Evolutionary conservation across 2,113 vertebrate genomes (phyloP).

Genomic region (Channa argus): DNA sequence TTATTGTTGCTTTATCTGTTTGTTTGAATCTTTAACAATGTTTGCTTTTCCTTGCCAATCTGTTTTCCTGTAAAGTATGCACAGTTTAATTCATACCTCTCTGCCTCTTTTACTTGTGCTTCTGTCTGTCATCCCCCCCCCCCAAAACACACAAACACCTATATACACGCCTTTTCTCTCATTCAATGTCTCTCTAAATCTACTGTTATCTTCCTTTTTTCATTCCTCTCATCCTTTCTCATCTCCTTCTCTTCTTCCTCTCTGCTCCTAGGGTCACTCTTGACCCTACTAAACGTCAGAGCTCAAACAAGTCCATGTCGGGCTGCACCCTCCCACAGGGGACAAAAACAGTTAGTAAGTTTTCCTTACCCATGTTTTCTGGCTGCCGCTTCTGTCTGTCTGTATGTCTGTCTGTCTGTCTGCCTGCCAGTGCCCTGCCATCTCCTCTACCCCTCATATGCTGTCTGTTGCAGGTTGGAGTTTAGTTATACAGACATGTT

Average conservation of each 20-base stretch:
- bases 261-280: constrained; percentile 92
- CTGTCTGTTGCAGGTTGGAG: constrained; percentile 50
- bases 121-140: constrained; percentile 48
- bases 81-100: constrained; percentile 50
- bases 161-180: constrained; percentile 32
- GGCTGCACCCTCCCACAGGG: constrained; percentile 94
- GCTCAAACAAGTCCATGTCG: constrained; percentile 95
- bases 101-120: constrained; percentile 43
- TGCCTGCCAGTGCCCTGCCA: constrained; percentile 36
- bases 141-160: not conserved
- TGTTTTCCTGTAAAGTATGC: constrained; percentile 48
- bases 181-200: constrained; percentile 54
- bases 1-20: constrained; percentile 74
- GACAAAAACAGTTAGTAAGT: constrained; percentile 98
- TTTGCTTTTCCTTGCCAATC: constrained; percentile 75
- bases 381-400: constrained; percentile 69
- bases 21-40: constrained; percentile 67
- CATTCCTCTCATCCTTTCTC: constrained; percentile 64
- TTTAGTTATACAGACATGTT: constrained; percentile 24
- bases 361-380: constrained; percentile 80
- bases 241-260: constrained; percentile 72
- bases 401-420: constrained; percentile 55
- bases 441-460: constrained; percentile 33
- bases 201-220: constrained; percentile 49
- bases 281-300: constrained; percentile 97